Evolutionary conservation across 2,888 invertebrate species (phyloP).

Genomic region (Rhyacophila evoluta): DNA sequence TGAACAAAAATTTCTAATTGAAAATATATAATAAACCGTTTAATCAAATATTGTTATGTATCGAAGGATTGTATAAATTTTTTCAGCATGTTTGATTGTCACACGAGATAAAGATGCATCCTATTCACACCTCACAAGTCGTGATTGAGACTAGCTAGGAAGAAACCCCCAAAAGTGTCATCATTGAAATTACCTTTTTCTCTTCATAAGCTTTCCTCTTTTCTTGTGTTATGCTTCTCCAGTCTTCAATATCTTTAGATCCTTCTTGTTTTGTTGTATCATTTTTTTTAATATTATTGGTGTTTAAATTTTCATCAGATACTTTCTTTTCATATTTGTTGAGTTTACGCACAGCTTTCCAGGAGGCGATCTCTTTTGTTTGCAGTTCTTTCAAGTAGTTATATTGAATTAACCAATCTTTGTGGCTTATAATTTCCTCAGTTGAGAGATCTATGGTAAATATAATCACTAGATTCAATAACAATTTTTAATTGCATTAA

Average conservation of each 20-base stretch:
- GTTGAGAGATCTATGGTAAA: constrained; percentile 44
- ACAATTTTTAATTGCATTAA: no score
- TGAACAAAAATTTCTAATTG: no score
- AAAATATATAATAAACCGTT: no score
- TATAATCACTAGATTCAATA: no score
- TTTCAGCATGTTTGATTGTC: no score
- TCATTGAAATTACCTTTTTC: neutral
- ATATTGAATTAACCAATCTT: constrained; percentile 63
- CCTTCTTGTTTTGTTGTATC: neutral
- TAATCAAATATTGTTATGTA: no score
- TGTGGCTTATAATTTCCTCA: constrained; percentile 60
- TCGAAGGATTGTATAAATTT: no score
- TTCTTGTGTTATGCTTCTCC: neutral
- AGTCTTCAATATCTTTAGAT: neutral
- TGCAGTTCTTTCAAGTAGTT: constrained; percentile 61
- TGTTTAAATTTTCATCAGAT: neutral
- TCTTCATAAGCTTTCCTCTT: neutral
- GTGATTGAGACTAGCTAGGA: no score
- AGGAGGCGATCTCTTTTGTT: constrained; percentile 62
- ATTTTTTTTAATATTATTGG: neutral
- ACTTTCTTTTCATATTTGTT: constrained; percentile 39
- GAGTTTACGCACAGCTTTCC: constrained; percentile 57
- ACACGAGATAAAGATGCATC: no score
- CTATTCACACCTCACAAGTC: no score
- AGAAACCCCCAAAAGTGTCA: no score